phyloP scores from a whole-genome alignment of 2,888 invertebrate genomes.

The Plagodis pulveraria region DNA sequence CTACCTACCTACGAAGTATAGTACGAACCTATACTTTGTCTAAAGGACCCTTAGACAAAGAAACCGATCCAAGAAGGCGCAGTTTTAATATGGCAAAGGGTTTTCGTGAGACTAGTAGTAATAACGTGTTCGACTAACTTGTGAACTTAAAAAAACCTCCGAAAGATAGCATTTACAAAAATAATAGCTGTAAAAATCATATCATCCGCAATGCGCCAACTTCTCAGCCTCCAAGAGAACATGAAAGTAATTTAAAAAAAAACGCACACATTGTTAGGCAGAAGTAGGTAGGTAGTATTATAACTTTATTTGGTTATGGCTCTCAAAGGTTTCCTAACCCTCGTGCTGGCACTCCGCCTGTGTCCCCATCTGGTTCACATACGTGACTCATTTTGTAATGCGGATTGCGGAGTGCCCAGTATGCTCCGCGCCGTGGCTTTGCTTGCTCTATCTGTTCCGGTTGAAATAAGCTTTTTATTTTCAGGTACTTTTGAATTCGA shows the following conservation, averaged over 20 bases:
- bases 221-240: slow-evolving; percentile 4
- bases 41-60: too few species aligned
- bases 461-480: background rate
- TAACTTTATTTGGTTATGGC: slow-evolving; percentile 24
- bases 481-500: too few species aligned
- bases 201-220: slow-evolving; percentile 20
- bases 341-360: slow-evolving; percentile 8
- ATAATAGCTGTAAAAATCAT: background rate
- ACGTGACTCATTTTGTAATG: slow-evolving; percentile 26
- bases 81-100: too few species aligned
- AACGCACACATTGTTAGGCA: slow-evolving; percentile 13
- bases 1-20: too few species aligned
- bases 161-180: too few species aligned
- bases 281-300: slow-evolving; percentile 15
- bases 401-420: background rate
- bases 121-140: too few species aligned
- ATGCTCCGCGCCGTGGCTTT: slow-evolving; percentile 2
- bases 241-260: slow-evolving; percentile 4
- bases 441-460: background rate
- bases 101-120: too few species aligned
- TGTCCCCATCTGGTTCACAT: slow-evolving; percentile 20
- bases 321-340: slow-evolving; percentile 22
- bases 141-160: too few species aligned
- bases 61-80: too few species aligned
- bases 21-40: too few species aligned